A percentile compares a stretch with the other conserved stretches of the same genome.
phyloP scores from a whole-genome alignment of 1,140 invertebrate species.

The Nixonia krombeini region DNA sequence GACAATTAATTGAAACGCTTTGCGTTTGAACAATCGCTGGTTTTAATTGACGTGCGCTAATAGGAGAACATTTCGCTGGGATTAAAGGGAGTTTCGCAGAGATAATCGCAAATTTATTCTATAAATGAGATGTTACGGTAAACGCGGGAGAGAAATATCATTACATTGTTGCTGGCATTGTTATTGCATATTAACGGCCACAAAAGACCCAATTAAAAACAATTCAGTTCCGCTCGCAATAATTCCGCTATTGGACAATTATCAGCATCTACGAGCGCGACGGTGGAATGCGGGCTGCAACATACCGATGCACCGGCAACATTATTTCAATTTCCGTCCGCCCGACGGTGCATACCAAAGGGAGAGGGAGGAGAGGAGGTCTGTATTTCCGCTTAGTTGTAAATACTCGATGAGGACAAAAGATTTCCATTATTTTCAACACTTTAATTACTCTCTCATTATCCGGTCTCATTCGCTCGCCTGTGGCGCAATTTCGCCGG shows the following conservation, averaged over 20 bases:
- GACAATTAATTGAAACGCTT: too few relatives aligned
- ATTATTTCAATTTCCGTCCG: constrained; percentile 5
- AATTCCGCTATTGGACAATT: neutral
- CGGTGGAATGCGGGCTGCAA: neutral
- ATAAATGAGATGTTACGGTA: too few relatives aligned
- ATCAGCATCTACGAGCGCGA: neutral
- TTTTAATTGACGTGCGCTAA: too few relatives aligned
- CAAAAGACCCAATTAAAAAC: too few relatives aligned
- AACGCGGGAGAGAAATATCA: too few relatives aligned
- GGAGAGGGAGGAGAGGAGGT: neutral
- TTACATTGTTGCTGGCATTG: too few relatives aligned
- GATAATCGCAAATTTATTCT: too few relatives aligned
- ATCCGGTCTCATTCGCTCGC: constrained; percentile 4
- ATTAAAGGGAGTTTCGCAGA: too few relatives aligned
- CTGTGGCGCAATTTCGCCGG: constrained; percentile 21
- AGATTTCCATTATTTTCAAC: constrained; percentile 6
- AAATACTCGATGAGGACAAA: constrained; percentile 6
- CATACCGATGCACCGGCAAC: neutral
- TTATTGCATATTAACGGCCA: too few relatives aligned
- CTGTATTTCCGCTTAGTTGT: constrained; percentile 8
- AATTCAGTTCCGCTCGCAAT: neutral
- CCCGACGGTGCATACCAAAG: too few relatives aligned
- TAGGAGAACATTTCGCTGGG: too few relatives aligned
- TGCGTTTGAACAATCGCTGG: too few relatives aligned
- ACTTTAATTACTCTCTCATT: constrained; percentile 28